phyloP scores from a whole-genome alignment of 1,140 invertebrate species.

The Sitophilus oryzae region DNA sequence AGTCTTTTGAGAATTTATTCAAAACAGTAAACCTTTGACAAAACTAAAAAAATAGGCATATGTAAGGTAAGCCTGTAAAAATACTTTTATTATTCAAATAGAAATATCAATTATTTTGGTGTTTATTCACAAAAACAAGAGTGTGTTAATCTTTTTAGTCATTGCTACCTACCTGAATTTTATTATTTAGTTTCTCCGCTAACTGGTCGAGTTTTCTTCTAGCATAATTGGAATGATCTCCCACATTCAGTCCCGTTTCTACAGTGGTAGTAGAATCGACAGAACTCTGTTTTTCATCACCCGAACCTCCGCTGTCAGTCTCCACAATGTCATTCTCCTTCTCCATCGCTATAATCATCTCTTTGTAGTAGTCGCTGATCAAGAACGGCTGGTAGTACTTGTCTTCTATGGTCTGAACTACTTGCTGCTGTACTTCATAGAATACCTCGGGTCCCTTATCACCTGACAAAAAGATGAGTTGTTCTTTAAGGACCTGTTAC shows the following conservation, averaged over 20 bases:
- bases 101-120: too few relatives aligned
- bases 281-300: conserved; percentile 51
- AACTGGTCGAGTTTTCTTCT: conserved; percentile 73
- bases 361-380: conserved; percentile 77
- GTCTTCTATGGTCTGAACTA: conserved; percentile 72
- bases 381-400: conserved; percentile 86
- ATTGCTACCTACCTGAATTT: conserved; percentile 56
- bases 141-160: too few relatives aligned
- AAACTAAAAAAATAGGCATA: too few relatives aligned
- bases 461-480: conserved; percentile 50
- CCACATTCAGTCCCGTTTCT: conserved; percentile 55
- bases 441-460: conserved; percentile 85
- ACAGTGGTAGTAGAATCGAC: conserved; percentile 48
- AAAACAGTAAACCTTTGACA: too few relatives aligned
- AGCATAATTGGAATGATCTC: conserved; percentile 78
- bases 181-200: conserved; percentile 72
- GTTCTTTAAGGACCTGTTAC: too few relatives aligned
- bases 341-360: conserved; percentile 64
- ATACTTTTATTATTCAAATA: too few relatives aligned
- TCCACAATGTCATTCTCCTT: conserved; percentile 55
- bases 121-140: too few relatives aligned
- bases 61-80: too few relatives aligned
- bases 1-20: too few relatives aligned
- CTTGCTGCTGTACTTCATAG: conserved; percentile 76
- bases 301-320: conserved; percentile 37